Evolutionary conservation across 1,140 invertebrate genomes (phyloP), one percentile per base, ranked within the genome.

Genomic region (Drosophila repleta): DNA sequence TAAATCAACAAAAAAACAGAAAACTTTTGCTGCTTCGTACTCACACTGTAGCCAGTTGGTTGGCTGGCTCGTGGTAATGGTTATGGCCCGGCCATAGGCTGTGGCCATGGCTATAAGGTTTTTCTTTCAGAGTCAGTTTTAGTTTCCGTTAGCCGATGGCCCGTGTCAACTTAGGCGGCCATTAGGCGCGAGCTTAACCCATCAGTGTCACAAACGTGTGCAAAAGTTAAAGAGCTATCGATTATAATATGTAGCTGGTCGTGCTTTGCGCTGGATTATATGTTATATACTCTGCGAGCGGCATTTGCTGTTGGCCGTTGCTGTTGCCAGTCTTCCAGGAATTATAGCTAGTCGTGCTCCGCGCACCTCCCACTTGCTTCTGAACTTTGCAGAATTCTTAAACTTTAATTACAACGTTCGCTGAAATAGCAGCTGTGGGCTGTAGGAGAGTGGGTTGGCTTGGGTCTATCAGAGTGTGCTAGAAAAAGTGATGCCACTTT

Each of bases 401-500:
- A 88, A 87, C 71, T 88, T 87, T 87, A 87, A 87, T 87, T 87
- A 87, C 83, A 83, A 83, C 75, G 60, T 73, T 75, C 41, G 49
- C 32, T 15, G 64, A 51, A n/a, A 53, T 13, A 6, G 8, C 11
- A n/a, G 32, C 45, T 10, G 21, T 4, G 43, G 49, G 62, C 32
- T 10, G 21, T 4, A 39, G 49, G 62, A 24, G 26, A 26, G 17
- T n/a, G 26, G 20, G 45, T 1, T 20, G 45, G 20, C 20, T 46
- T 1, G 10, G 13, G 11, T 32, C 18, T 11, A 49, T 24, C 57
- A 55, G 69, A 74, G 67, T 79, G 75, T 63, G 53, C 75, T 76
- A 82, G 73, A 82, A 83, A 87, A 88, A 87, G 68, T 79, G 62
- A 83, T 83, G 79, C 79, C 78, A 82, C 82, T 85, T 88, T 75